Base-by-base conservation (phyloP, 2,888 invertebrate genomes). In the Harpalus rufipes region DNA sequence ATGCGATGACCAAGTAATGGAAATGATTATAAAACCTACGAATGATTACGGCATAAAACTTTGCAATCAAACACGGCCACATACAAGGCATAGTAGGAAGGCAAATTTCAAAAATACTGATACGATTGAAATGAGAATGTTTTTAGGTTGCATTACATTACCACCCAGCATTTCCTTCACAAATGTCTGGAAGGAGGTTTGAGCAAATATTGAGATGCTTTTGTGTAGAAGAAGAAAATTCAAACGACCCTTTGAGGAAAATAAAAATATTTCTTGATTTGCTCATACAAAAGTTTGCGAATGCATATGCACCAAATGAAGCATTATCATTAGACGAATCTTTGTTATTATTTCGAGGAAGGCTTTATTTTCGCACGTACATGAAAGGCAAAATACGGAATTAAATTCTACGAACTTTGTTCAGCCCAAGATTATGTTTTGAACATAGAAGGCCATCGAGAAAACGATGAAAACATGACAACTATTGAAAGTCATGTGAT, bases 351-450 rank as follows among this genome's bases (percentile, higher is more conserved):
- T 85, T 86, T 85, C 86, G 86, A 32, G 87, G 87, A 61, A 81
- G 87, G 44, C 87, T 87, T 16, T 21, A 5, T 21, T 87, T 88
- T 85, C 85, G 86, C 44, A 85, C 85, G 59, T 87, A 87, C 78
- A 88, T 86, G 79, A 87, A 86, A 81, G 79, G 86, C 86, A 63
- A 86, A 86, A 86, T 88, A 88, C 85, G 87, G 88, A 18, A 86
- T 87, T 65, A 88, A 88, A 86, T 87, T 88, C 63, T 87, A 87
- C 82, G 85, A 85, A 32, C 80, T 88, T 51, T 87, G 86, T 85
- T 86, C 87, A 16, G 72, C 86, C 12, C 84, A 87, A 81, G 87
- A 87, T 51, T 88, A 87, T 80, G 85, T 87, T 74, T 85, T 88
- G 59, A 88, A 87, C 82, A 39, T 86, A 74, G 85, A 83, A 80